These are phyloP conservation scores for Diplolepis rosae DNA, from an alignment of 2,888 invertebrate genomes.

Conservation along the genomic window DNA sequence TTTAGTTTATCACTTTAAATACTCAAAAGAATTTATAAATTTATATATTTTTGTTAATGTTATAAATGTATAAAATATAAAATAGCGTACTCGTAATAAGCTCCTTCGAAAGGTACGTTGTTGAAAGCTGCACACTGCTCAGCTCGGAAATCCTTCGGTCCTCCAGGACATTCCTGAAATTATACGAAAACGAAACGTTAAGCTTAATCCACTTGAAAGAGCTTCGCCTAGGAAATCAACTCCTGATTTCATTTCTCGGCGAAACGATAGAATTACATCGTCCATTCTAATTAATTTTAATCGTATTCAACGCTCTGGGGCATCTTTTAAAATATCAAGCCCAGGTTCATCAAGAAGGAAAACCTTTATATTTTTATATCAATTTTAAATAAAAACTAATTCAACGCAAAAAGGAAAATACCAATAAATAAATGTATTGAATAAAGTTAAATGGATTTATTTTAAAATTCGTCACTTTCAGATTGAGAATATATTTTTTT, in stretches of 20 bases:
- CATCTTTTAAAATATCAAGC: neutral
- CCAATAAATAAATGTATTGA: neutral
- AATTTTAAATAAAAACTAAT: neutral
- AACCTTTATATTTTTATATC: neutral
- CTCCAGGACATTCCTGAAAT: slow-evolving; percentile 85
- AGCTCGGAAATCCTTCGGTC: slow-evolving; percentile 86
- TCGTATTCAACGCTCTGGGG: neutral
- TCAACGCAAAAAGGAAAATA: neutral
- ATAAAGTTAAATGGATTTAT: too few relatives aligned
- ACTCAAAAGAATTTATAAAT: too few relatives aligned
- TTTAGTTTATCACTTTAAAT: too few relatives aligned
- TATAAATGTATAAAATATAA: slow-evolving; percentile 2
- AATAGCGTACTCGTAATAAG: slow-evolving; percentile 84
- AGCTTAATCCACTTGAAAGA: slow-evolving; percentile 9
- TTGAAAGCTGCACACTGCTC: slow-evolving; percentile 94
- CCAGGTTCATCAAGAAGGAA: neutral
- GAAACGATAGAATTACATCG: neutral
- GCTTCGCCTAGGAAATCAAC: neutral
- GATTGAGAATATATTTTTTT: too few relatives aligned
- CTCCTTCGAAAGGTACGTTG: slow-evolving; percentile 85
- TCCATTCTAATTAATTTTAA: slow-evolving; percentile 2
- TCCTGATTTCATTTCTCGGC: slow-evolving; percentile 2
- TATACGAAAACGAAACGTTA: neutral
- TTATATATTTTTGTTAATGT: slow-evolving; percentile 20
- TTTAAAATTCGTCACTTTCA: too few relatives aligned